Evolutionary conservation across 2,113 vertebrate species (phyloP), one percentile per base, ranked within the genome.

Genomic region (Ammodramus savannarum): DNA sequence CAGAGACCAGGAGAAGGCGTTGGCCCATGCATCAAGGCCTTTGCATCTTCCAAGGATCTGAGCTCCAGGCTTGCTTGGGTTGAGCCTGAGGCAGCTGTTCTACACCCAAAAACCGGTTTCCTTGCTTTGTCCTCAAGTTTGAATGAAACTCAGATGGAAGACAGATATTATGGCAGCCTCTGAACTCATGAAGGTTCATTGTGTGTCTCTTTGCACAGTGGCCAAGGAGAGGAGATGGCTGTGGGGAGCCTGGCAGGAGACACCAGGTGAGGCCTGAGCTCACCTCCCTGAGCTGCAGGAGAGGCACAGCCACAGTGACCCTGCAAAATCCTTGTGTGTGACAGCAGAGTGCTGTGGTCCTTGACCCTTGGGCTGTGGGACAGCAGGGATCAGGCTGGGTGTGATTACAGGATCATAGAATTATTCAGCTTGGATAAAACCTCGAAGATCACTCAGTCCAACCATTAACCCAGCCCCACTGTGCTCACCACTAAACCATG

Each of bases 361-460:
- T 66, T 44, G 80, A 36, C 38, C 25, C 39, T 32, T 0, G 0
- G 57, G 41, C 46, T 69, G 29, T 2, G 5, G 52, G 39, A 75
- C 19, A 11, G 17, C 41, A 73, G 46, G 29, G 34, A 54, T 73
- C 49, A 62, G 62, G n/a, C 27, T 67, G 46, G 32, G 32, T 25
- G 55, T 31, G 55, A 55, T 55, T 32, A 55, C 0, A 23, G 48
- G 32, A 68, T 36, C 48, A 69, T 0, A 32, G 34, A 31, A 34
- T 71, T 27, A 63, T 17, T 31, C 62, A 69, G 5, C 4, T 13
- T 69, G 48, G 48, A 36, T 32, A 49, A 62, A 46, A 27, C 4
- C 34, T 36, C 48, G 16, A 20, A 62, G 31, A 41, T 20, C 21
- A 32, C 26, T 2, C 6, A 68, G 16, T 32, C 25, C 39, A 41